A percentile compares a stretch with the other conserved stretches of the same genome.
Evolutionary conservation across 2,113 vertebrate species (phyloP).

Genomic region (Arizona elegans): DNA sequence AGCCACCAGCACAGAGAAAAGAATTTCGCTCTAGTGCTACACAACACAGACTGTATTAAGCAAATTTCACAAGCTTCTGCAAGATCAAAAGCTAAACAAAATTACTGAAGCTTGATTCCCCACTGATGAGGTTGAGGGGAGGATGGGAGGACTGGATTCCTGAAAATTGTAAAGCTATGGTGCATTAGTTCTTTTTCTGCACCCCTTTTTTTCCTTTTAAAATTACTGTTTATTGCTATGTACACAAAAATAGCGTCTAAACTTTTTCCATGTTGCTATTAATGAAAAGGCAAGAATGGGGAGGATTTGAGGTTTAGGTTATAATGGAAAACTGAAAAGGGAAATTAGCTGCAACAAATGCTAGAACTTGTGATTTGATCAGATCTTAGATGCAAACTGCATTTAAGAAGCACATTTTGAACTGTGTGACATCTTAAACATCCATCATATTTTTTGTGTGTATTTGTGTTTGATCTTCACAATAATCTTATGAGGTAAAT

Average conservation of each 20-base stretch:
- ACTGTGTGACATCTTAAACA: not conserved
- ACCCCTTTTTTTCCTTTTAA: not conserved
- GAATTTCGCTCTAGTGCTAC: not conserved
- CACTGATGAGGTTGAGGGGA: not conserved
- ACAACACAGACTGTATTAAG: not conserved
- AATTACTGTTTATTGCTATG: not conserved
- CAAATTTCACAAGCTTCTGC: not conserved
- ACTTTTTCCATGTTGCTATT: not conserved
- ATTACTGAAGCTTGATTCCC: not conserved
- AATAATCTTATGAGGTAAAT: not conserved
- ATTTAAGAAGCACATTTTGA: not conserved
- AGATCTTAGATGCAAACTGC: not conserved
- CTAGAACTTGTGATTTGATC: not conserved
- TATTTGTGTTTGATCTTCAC: not conserved
- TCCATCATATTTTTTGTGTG: not conserved
- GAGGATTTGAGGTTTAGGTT: not conserved
- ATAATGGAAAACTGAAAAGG: not conserved
- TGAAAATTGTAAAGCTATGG: not conserved
- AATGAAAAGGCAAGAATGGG: not conserved
- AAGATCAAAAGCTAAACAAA: not conserved
- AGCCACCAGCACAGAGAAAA: too few relatives aligned
- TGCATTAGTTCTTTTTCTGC: not conserved
- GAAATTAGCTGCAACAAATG: not conserved
- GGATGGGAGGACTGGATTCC: not conserved
- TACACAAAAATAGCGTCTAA: not conserved